Evolutionary conservation across 2,888 invertebrate genomes (phyloP).

Genomic region (Conistra vaccinii): DNA sequence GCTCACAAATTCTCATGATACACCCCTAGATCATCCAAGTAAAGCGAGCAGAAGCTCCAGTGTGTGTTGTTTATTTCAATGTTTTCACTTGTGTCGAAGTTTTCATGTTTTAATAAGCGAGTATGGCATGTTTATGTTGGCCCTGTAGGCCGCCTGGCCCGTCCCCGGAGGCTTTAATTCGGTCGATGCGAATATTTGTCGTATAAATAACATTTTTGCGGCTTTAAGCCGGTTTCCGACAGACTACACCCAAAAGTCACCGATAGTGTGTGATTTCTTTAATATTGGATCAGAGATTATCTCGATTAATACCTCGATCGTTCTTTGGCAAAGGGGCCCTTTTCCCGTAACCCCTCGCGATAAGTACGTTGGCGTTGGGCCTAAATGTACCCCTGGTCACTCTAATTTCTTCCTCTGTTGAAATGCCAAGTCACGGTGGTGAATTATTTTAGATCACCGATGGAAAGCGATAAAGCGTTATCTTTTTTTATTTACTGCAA

Average conservation of each 20-base stretch:
- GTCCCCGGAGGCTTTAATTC: slow-evolving; percentile 67
- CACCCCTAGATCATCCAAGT: slow-evolving; percentile 19
- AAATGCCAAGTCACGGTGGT: slow-evolving; percentile 72
- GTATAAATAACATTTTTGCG: slow-evolving; percentile 57
- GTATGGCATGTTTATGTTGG: slow-evolving; percentile 63
- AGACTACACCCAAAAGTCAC: slow-evolving; percentile 63
- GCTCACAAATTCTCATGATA: slow-evolving; percentile 48
- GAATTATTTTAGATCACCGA: slow-evolving; percentile 58
- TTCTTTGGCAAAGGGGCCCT: slow-evolving; percentile 66
- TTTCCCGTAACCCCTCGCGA: slow-evolving; percentile 85
- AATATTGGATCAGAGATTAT: slow-evolving; percentile 68
- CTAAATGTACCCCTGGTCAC: slow-evolving; percentile 83
- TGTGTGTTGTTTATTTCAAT: slow-evolving; percentile 50
- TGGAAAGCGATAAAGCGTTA: slow-evolving; percentile 60
- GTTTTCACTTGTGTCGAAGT: slow-evolving; percentile 53
- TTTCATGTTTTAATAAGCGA: slow-evolving; percentile 63
- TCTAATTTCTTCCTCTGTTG: slow-evolving; percentile 86
- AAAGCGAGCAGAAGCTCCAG: slow-evolving; percentile 44
- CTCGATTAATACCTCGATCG: slow-evolving; percentile 70
- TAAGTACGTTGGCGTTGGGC: slow-evolving; percentile 84
- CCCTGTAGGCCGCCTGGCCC: slow-evolving; percentile 56
- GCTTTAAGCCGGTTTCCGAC: slow-evolving; percentile 65
- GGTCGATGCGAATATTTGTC: slow-evolving; percentile 63
- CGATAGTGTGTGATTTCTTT: slow-evolving; percentile 58
- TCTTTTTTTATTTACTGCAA: slow-evolving; percentile 58